phyloP scores from a whole-genome alignment of 2,888 invertebrate species.

The Heliconius ethilla region DNA sequence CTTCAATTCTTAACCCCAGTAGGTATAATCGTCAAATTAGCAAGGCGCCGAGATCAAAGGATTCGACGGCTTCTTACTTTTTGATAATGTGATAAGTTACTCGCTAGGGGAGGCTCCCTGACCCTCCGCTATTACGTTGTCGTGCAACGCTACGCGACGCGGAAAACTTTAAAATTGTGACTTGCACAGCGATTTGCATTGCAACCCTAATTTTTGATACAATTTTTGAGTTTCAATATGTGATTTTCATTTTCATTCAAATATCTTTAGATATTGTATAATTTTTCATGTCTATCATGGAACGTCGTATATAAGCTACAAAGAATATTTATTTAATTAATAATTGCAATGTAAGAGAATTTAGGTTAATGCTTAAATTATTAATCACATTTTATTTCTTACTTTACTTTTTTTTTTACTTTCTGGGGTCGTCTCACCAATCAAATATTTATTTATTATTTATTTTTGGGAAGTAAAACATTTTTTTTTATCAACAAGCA shows the following conservation, averaged over 20 bases:
- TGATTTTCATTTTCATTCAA: not conserved
- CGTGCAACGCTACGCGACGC: not conserved
- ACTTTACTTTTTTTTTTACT: too few relatives aligned
- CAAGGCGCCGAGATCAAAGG: slow-evolving; percentile 74
- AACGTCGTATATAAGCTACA: too few relatives aligned
- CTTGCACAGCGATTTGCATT: not conserved
- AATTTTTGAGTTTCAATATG: not conserved
- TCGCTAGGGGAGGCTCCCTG: slow-evolving; percentile 54
- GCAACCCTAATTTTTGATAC: not conserved
- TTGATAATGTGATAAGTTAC: slow-evolving; percentile 80
- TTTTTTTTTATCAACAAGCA: not conserved
- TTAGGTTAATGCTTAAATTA: too few relatives aligned
- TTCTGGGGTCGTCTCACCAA: too few relatives aligned
- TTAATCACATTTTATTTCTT: too few relatives aligned
- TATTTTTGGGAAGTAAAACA: too few relatives aligned
- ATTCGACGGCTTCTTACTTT: slow-evolving; percentile 77
- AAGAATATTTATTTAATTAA: too few relatives aligned
- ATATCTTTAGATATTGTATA: too few relatives aligned
- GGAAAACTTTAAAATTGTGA: slow-evolving; percentile 15
- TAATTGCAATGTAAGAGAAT: too few relatives aligned
- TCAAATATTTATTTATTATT: too few relatives aligned
- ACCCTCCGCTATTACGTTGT: slow-evolving; percentile 22
- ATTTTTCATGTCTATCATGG: too few relatives aligned
- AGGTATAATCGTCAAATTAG: slow-evolving; percentile 77
- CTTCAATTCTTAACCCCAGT: slow-evolving; percentile 36